Percentiles rank a stretch among this genome's conserved stretches.
These are phyloP conservation scores for Zosterops lateralis DNA, from an alignment of 2,113 vertebrate species.

Conservation along the genomic window DNA sequence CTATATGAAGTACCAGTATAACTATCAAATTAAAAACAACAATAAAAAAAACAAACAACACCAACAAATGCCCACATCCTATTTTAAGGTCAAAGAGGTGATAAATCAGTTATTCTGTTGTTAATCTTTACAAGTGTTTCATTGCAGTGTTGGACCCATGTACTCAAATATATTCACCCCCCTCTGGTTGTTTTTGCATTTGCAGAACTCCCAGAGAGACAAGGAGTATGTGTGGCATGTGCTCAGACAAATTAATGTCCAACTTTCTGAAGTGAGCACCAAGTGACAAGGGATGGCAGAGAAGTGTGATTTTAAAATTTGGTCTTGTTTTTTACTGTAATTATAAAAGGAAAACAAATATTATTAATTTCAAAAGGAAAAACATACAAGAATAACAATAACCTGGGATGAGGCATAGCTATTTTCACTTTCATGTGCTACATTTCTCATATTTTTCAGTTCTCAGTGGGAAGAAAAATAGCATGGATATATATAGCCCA, in stretches of 20 bases:
- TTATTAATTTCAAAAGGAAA: neutral
- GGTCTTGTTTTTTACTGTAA: neutral
- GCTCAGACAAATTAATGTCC: neutral
- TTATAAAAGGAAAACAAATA: neutral
- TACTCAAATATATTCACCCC: neutral
- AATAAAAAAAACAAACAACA: neutral
- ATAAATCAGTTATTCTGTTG: neutral
- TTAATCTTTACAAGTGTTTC: neutral
- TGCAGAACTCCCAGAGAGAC: neutral
- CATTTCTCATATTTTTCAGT: neutral
- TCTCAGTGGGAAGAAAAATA: neutral
- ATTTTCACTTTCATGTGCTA: neutral
- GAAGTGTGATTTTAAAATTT: neutral
- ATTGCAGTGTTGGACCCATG: fast-evolving
- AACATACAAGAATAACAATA: neutral
- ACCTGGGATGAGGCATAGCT: neutral
- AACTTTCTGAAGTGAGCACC: neutral
- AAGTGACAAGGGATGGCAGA: neutral
- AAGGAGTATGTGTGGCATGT: fast-evolving
- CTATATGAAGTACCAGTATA: neutral
- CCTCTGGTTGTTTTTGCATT: neutral
- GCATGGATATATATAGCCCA: neutral
- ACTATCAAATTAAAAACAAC: neutral
- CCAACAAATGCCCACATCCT: fast-evolving
- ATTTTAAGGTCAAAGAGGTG: neutral